Base-by-base conservation (phyloP, 2,888 invertebrate species). In the Chouioia cunea region DNA sequence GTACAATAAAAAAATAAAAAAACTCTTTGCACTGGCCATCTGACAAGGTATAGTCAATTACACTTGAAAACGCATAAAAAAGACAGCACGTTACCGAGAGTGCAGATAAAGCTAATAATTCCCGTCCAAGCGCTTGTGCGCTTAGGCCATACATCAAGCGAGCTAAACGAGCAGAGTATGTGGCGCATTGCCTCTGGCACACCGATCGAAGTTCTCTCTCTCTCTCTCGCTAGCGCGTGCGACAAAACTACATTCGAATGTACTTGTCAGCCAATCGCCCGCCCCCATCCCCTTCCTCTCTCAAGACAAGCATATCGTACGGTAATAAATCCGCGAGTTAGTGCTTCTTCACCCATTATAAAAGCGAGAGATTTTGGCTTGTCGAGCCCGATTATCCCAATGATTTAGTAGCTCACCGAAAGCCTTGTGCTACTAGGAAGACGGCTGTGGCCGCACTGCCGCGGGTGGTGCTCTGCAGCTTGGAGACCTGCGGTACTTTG, bases 361-460 rank as follows among this genome's bases (percentile, higher is more conserved):
- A 74, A 69, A 71, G 65, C 64, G 62, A 71, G 74, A 71, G 73
- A 71, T 71, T 71, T 73, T 57, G 65, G 71, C 65, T 71, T 74
- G 74, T 74, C 74, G 69, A 63, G 63, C 36, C 36, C 71, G 74
- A 74, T 74, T 74, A 74, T 36, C 71, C 43, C 59, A 66, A 74
- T 74, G 74, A 74, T 74, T 69, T 73, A 73, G 65, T 57, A 56
- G 23, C 54, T 59, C 59, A 62, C 57, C 57, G 50, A 63, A 65
- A 65, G 36, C 36, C 36, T 36, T 36, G 36, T 12, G 12, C 36
- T 12, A 10, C 36, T 36, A 4, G 36, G 12, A 36, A 36, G 36
- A 36, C 4, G 36, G 10, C 6, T 36, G 36, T 1, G 10, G 36
- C 1, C 36, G 36, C 36, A 12, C 36, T 12, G 10, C 36, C 6